A percentile compares a stretch with the other conserved stretches of the same genome.
phyloP scores from a whole-genome alignment of 2,888 invertebrate genomes.

The Acleris laterana region DNA sequence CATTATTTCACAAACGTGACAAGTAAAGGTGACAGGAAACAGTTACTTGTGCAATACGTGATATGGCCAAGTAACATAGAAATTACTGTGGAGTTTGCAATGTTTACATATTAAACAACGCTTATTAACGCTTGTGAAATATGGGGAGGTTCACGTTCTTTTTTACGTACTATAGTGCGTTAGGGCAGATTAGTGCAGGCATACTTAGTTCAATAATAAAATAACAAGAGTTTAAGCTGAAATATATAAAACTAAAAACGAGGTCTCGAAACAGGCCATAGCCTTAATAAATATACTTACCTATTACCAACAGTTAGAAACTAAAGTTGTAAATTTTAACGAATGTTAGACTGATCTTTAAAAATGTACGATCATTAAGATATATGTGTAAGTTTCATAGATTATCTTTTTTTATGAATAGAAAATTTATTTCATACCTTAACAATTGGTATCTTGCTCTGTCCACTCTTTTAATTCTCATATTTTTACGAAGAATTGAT shows the following conservation, averaged over 20 bases:
- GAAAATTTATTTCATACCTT: slow-evolving; percentile 55
- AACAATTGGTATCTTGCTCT: slow-evolving; percentile 62
- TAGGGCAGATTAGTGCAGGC: neutral
- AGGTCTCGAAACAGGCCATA: slow-evolving; percentile 50
- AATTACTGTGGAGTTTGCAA: too few species aligned
- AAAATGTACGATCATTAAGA: slow-evolving; percentile 74
- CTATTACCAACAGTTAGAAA: slow-evolving; percentile 51
- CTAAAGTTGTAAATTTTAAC: slow-evolving; percentile 77
- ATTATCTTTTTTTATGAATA: slow-evolving; percentile 61
- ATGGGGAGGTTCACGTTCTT: too few species aligned
- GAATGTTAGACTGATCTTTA: slow-evolving; percentile 84
- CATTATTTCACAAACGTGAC: too few species aligned
- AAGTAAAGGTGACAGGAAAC: too few species aligned
- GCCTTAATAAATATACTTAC: slow-evolving; percentile 61
- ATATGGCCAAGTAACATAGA: too few species aligned
- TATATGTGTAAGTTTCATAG: slow-evolving; percentile 71
- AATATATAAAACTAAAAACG: slow-evolving; percentile 6
- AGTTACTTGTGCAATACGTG: too few species aligned
- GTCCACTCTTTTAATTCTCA: slow-evolving; percentile 63
- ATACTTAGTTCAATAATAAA: neutral
- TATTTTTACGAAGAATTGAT: slow-evolving; percentile 68
- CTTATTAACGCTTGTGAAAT: too few species aligned
- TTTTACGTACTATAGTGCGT: too few species aligned
- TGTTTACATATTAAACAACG: too few species aligned
- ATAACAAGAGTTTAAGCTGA: slow-evolving; percentile 1